phyloP scores from a whole-genome alignment of 2,113 vertebrate species.

The Uria lomvia region DNA sequence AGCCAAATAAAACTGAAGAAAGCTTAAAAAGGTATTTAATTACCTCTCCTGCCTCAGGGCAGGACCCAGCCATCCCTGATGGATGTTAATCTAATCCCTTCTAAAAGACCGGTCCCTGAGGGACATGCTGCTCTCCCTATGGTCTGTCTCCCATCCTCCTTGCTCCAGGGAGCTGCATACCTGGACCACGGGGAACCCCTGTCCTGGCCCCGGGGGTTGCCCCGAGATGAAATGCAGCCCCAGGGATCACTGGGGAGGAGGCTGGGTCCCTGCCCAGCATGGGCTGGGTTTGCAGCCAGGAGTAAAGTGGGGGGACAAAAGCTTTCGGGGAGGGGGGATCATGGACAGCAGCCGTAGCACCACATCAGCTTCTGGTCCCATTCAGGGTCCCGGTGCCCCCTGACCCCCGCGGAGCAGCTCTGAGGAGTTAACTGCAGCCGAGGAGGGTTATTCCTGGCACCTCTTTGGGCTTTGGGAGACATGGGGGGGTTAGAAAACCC shows the following conservation, averaged over 20 bases:
- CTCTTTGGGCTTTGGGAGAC: background rate
- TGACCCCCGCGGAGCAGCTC: rapidly evolving
- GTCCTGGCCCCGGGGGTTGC: background rate
- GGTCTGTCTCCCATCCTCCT: background rate
- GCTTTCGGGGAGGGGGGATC: background rate
- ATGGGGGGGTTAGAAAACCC: background rate
- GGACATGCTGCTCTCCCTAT: rapidly evolving
- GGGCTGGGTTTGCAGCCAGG: background rate
- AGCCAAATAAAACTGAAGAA: background rate
- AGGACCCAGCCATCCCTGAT: background rate
- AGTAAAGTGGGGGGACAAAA: background rate
- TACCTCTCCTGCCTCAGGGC: background rate
- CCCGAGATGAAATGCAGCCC: background rate
- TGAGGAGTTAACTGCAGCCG: rapidly evolving
- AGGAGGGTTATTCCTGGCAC: background rate
- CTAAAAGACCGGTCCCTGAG: background rate
- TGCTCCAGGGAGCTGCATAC: rapidly evolving
- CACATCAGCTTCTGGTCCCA: rapidly evolving
- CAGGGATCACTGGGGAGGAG: background rate
- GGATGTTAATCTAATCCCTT: background rate
- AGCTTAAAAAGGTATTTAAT: background rate
- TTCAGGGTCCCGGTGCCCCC: background rate
- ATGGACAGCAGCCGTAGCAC: background rate
- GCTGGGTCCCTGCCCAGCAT: background rate
- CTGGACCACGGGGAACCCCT: rapidly evolving